A percentile compares a stretch with the other conserved stretches of the same genome.
phyloP scores from a whole-genome alignment of 2,888 invertebrate genomes.

The Xestia xanthographa region DNA sequence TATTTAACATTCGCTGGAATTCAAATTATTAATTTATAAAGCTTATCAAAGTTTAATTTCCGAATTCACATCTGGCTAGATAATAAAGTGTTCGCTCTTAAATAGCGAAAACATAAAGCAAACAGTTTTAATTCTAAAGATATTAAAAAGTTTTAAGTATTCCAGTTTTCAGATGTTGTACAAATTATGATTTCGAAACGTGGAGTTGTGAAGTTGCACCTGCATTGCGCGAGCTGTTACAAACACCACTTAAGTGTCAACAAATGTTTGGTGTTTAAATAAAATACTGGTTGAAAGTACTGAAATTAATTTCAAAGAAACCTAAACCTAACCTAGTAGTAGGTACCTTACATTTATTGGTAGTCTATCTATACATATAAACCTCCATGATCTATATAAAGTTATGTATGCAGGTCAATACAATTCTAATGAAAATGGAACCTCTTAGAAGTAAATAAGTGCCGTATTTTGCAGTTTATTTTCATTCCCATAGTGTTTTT shows the following conservation, averaged over 20 bases:
- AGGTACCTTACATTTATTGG: not conserved
- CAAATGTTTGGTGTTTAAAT: conserved; percentile 52
- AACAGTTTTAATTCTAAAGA: conserved; percentile 47
- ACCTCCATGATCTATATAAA: not conserved
- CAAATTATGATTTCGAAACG: conserved; percentile 58
- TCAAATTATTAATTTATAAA: conserved; percentile 15
- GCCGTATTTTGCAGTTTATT: not conserved
- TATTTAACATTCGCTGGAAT: conserved; percentile 24
- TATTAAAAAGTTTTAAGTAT: conserved; percentile 59
- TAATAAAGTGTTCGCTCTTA: conserved; percentile 45
- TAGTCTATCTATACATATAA: not conserved
- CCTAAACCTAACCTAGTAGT: no score
- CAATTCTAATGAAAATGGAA: not conserved
- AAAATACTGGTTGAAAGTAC: conserved; percentile 23
- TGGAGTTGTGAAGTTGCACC: conserved; percentile 56
- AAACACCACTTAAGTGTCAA: conserved; percentile 60
- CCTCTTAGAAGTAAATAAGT: not conserved
- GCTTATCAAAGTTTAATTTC: not conserved
- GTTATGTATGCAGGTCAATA: not conserved
- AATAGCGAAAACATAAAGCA: conserved; percentile 41
- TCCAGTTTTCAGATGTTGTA: conserved; percentile 58
- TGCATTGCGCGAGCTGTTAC: conserved; percentile 34
- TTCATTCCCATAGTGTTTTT: not conserved
- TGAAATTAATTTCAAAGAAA: conserved; percentile 25
- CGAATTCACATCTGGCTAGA: conserved; percentile 44